Evolutionary conservation across 2,113 vertebrate genomes (phyloP), one percentile per base, ranked within the genome.

Genomic region (Thamnaconus septentrionalis): DNA sequence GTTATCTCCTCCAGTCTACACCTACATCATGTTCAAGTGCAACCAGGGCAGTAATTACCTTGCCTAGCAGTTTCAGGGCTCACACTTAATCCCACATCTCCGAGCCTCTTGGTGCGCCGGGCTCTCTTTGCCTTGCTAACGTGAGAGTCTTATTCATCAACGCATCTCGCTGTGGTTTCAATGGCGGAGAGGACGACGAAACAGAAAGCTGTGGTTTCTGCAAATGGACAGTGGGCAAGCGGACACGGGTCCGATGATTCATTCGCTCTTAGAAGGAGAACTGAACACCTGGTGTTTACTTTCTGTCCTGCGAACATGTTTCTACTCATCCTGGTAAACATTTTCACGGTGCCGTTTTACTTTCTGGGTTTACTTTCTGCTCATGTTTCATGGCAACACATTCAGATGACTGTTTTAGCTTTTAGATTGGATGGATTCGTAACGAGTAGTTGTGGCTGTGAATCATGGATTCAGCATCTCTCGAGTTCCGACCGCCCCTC

Each of bases 341-440:
- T 49, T 64, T 63, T 59, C 61, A 4, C 4, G 7, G 12, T 31
- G 73, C 78, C 72, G 53, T 12, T 3, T 66, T 84, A 31, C 18
- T 31, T 2, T 31, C 18, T 31, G 18, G 18, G 18, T 31, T 31
- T 31, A 31, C 61, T 71, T 59, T 64, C 53, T 56, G 61, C 56
- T 78, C 65, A 48, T 62, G 53, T 80, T 83, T 69, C 56, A 70
- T 57, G 8, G 54, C 59, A 71, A 71, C 18, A 31, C 18, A 31
- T 31, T 31, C 18, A 31, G 18, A 31, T 31, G 18, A 31, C 18
- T 31, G 18, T 31, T 31, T 31, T 2, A 31, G 18, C 18, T 31
- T 31, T 31, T 31, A 31, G 18, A 31, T 31, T 31, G 18, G 18
- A 31, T 31, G 18, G 18, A 31, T 31, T 31, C 18, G 18, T 31